Conservation (phyloP, 2,888 invertebrate genomes). For the Tiliacea aurago region DNA sequence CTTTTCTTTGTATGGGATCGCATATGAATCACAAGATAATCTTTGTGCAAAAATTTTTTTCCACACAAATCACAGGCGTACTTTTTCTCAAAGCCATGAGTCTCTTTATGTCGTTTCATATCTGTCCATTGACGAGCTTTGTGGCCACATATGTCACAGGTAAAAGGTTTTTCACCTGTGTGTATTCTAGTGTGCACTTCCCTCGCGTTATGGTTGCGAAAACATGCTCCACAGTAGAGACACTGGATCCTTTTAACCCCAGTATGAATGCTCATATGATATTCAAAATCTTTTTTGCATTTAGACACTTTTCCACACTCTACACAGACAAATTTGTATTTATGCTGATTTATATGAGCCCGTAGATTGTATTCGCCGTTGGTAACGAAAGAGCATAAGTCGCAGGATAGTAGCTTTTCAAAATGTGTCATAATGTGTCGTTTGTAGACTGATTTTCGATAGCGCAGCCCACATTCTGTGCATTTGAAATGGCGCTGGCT, state of each 20-base stretch:
- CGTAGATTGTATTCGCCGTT: background rate
- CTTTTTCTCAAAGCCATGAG: slow-evolving; percentile 52
- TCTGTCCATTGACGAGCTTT: slow-evolving; percentile 39
- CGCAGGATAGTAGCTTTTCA: slow-evolving; percentile 40
- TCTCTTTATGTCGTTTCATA: slow-evolving; percentile 45
- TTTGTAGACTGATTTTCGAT: slow-evolving; percentile 37
- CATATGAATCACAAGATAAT: slow-evolving; percentile 50
- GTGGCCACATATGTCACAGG: slow-evolving; percentile 61
- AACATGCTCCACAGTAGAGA: slow-evolving; percentile 71
- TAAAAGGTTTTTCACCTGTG: slow-evolving; percentile 58
- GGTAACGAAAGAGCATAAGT: slow-evolving; percentile 32
- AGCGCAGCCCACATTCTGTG: slow-evolving; percentile 61
- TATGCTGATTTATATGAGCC: slow-evolving; percentile 37
- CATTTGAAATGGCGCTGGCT: slow-evolving; percentile 50
- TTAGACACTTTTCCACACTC: slow-evolving; percentile 45
- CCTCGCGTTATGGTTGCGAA: slow-evolving; percentile 1
- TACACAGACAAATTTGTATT: slow-evolving; percentile 20
- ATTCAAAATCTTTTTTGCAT: background rate
- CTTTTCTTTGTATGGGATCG: slow-evolving; percentile 55
- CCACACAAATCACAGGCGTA: slow-evolving; percentile 64
- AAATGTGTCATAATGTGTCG: slow-evolving; percentile 66
- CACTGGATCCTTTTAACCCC: slow-evolving; percentile 69
- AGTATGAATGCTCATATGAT: slow-evolving; percentile 68
- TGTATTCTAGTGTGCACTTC: slow-evolving; percentile 63
- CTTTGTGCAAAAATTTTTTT: slow-evolving; percentile 55